Evolutionary conservation across 2,113 vertebrate genomes (phyloP).

Genomic region (Urocitellus parryii): DNA sequence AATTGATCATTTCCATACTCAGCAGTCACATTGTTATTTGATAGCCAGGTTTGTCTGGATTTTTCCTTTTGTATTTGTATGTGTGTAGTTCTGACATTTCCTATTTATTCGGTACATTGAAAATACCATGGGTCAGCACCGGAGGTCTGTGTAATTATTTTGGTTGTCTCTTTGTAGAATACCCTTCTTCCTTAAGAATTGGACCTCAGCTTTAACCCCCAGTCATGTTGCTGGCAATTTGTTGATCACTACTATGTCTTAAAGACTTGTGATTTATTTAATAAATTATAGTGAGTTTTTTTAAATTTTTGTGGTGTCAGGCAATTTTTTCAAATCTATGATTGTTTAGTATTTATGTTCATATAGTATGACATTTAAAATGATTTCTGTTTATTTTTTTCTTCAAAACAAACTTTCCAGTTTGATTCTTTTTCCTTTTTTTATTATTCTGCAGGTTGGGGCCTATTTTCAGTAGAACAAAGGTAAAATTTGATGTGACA

Average conservation of each 20-base stretch:
- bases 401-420: slow-evolving; percentile 23
- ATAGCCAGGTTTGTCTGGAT: not conserved
- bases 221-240: not conserved
- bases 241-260: slow-evolving; percentile 15
- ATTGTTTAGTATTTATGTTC: not conserved
- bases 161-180: not conserved
- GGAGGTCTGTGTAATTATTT: not conserved
- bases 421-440: slow-evolving; percentile 28
- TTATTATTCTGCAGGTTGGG: slow-evolving; percentile 31
- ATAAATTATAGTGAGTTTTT: slow-evolving; percentile 2
- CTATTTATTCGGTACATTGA: not conserved
- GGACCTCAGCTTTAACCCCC: not conserved
- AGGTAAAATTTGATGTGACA: slow-evolving; percentile 49
- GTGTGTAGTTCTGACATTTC: not conserved
- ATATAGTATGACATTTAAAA: slow-evolving; percentile 10
- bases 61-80: not conserved
- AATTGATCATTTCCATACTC: not conserved
- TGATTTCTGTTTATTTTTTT: not conserved
- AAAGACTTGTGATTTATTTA: slow-evolving; percentile 36
- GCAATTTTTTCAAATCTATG: not conserved
- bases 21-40: not conserved
- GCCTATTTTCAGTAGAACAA: slow-evolving; percentile 58
- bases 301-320: not conserved
- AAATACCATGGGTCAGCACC: not conserved
- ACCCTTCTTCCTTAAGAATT: not conserved